phyloP scores from a whole-genome alignment of 2,797 vertebrate genomes.

The Helicolenus hilgendorfi region DNA sequence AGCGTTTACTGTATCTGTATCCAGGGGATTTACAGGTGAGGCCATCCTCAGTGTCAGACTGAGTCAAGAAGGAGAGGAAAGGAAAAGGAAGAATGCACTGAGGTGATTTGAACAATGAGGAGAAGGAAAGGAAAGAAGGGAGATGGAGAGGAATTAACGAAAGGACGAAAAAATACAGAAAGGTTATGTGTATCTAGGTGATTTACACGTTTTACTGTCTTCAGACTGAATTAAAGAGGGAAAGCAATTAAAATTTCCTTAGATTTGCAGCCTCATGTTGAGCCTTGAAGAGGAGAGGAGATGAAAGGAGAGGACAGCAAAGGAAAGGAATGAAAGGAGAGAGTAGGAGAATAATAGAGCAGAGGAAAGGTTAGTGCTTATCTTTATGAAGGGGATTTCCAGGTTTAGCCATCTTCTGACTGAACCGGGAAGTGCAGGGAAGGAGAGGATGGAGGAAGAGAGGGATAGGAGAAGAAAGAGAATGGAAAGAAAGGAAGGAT shows the following conservation, averaged over 20 bases:
- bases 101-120: background rate
- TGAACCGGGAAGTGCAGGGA: background rate
- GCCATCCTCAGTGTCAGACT: background rate
- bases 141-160: background rate
- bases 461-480: background rate
- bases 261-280: background rate
- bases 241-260: background rate
- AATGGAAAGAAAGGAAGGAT: background rate
- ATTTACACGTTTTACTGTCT: background rate
- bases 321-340: background rate
- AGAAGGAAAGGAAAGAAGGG: background rate
- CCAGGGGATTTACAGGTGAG: background rate
- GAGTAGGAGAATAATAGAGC: background rate
- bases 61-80: background rate
- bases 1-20: background rate
- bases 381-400: background rate
- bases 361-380: background rate
- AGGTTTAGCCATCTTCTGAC: background rate
- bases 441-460: background rate
- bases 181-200: background rate
- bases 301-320: background rate
- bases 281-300: background rate
- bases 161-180: background rate
- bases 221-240: background rate
- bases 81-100: background rate